phyloP scores from a whole-genome alignment of 2,113 vertebrate genomes.

The Oreocharis arfaki region DNA sequence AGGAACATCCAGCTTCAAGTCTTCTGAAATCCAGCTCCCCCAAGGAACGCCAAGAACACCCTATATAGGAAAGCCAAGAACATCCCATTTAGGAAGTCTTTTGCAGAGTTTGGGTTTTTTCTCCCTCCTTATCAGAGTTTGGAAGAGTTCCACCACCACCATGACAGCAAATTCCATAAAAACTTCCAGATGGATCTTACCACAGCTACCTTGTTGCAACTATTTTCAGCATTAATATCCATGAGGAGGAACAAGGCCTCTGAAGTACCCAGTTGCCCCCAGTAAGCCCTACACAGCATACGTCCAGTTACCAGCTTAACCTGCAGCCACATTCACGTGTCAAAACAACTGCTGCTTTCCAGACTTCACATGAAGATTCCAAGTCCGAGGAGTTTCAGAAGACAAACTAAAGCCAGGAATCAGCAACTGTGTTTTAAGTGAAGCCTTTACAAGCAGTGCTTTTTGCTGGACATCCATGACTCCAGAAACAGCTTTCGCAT shows the following conservation, averaged over 20 bases:
- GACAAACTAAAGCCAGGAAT: not conserved
- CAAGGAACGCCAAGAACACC: not conserved
- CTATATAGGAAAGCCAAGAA: not conserved
- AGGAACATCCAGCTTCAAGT: not conserved
- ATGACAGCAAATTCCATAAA: accelerated
- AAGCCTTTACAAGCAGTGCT: not conserved
- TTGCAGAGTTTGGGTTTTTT: not conserved
- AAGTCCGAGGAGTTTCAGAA: not conserved
- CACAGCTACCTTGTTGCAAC: not conserved
- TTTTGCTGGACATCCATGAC: not conserved
- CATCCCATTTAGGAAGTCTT: not conserved
- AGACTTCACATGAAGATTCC: not conserved
- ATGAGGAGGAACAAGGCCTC: accelerated
- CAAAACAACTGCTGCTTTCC: not conserved
- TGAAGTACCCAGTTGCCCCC: accelerated
- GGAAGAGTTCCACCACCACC: not conserved
- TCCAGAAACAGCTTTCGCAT: not conserved
- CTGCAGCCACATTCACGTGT: not conserved
- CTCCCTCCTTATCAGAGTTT: not conserved
- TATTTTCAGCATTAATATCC: not conserved
- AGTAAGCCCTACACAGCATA: not conserved
- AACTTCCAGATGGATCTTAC: not conserved
- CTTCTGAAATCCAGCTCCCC: not conserved
- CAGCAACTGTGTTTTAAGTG: not conserved
- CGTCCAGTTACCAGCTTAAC: not conserved